These are phyloP conservation scores for Rissa tridactyla DNA, from an alignment of 2,113 vertebrate genomes.

Conservation along the genomic window DNA sequence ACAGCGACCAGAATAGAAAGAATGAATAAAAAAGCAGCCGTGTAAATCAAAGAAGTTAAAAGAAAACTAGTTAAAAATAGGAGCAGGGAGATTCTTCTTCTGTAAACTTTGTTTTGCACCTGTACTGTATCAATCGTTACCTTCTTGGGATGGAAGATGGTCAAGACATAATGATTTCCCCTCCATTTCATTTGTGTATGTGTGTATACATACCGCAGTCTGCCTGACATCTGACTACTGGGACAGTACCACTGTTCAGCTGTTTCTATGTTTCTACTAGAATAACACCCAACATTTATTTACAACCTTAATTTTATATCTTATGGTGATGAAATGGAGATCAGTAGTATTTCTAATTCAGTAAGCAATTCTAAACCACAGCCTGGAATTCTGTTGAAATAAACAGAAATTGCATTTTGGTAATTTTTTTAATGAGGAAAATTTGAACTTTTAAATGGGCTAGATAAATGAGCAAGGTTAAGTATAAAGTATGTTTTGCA, in stretches of 20 bases:
- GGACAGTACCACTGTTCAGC: not conserved
- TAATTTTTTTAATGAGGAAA: not conserved
- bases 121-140: not conserved
- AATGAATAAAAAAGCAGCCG: not conserved
- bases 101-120: not conserved
- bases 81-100: not conserved
- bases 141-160: not conserved
- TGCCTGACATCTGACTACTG: not conserved
- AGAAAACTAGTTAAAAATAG: not conserved
- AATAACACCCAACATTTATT: not conserved
- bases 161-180: not conserved
- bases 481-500: not conserved
- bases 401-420: not conserved
- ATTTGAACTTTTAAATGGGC: not conserved
- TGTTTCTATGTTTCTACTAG: not conserved
- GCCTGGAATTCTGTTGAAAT: not conserved
- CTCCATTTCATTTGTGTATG: not conserved
- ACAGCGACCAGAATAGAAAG: not conserved
- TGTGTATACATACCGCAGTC: accelerated
- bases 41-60: not conserved
- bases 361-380: not conserved
- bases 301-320: not conserved
- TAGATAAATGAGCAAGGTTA: not conserved
- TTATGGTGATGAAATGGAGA: accelerated
- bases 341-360: not conserved